Conservation (phyloP, 2,888 invertebrate genomes). For the Archips xylosteana region DNA sequence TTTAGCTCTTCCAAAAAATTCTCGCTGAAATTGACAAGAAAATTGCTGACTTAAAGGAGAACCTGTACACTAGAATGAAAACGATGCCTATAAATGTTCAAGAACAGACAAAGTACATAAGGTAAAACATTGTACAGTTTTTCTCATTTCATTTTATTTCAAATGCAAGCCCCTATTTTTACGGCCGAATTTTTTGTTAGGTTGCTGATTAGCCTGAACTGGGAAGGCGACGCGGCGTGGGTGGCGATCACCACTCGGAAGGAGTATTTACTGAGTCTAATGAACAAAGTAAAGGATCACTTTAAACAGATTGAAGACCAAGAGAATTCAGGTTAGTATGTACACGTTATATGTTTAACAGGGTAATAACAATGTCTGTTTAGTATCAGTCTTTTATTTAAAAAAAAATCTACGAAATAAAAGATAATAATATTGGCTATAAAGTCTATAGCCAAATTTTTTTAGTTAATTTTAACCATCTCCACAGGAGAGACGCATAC, state of each 20-base stretch:
- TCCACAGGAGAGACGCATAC: too few relatives aligned
- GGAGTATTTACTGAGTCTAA: constrained; percentile 89
- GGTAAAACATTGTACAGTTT: constrained; percentile 86
- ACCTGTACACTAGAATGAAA: constrained; percentile 92
- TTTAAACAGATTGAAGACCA: constrained; percentile 84
- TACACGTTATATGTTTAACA: too few relatives aligned
- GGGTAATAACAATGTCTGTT: too few relatives aligned
- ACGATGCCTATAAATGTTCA: constrained; percentile 97
- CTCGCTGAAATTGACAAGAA: constrained; percentile 96
- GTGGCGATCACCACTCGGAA: constrained; percentile 95
- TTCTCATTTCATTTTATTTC: not conserved
- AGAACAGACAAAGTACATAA: constrained; percentile 97
- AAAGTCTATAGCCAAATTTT: too few relatives aligned
- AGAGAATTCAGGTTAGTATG: constrained; percentile 60
- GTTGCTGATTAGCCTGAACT: constrained; percentile 76
- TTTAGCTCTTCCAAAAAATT: constrained; percentile 93
- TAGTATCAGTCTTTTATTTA: too few relatives aligned
- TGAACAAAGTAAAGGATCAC: constrained; percentile 88
- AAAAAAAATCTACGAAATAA: too few relatives aligned
- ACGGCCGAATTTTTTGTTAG: constrained; percentile 49
- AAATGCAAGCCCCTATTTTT: not conserved
- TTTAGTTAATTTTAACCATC: too few relatives aligned
- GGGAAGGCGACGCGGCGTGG: constrained; percentile 97
- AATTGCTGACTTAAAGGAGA: constrained; percentile 92
- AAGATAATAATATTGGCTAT: too few relatives aligned